Evolutionary conservation across 1,140 invertebrate species (phyloP).

Genomic region (Ephestia elutella): DNA sequence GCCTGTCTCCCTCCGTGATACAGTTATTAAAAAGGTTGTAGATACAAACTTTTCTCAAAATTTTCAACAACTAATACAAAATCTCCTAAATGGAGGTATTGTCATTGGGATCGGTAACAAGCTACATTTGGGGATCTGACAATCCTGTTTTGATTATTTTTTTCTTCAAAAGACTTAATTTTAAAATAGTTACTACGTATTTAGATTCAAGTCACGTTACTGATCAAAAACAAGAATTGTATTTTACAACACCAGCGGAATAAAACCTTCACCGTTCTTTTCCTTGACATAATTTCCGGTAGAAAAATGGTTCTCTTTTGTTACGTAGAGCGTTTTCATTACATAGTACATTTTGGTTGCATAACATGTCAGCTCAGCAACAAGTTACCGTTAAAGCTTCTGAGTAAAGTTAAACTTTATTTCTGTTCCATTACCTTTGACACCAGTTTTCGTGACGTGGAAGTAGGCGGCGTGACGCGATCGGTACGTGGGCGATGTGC

Average conservation of each 20-base stretch:
- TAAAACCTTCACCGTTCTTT: background rate
- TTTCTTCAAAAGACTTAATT: too few species aligned
- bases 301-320: conserved; percentile 1
- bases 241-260: background rate
- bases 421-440: conserved; percentile 26
- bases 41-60: too few species aligned
- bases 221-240: background rate
- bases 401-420: background rate
- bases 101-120: too few species aligned
- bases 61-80: too few species aligned
- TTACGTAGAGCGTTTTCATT: too few species aligned
- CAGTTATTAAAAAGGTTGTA: conserved; percentile 3
- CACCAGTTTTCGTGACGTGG: conserved; percentile 1
- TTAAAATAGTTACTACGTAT: too few species aligned
- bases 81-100: too few species aligned
- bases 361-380: background rate
- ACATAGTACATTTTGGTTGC: too few species aligned
- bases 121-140: too few species aligned
- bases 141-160: too few species aligned
- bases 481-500: conserved; percentile 30
- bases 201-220: too few species aligned
- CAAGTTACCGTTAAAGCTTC: background rate
- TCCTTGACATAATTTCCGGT: background rate
- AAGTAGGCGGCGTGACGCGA: conserved; percentile 32
- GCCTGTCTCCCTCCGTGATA: background rate